phyloP scores from a whole-genome alignment of 1,140 invertebrate species.

The Triops longicaudatus region DNA sequence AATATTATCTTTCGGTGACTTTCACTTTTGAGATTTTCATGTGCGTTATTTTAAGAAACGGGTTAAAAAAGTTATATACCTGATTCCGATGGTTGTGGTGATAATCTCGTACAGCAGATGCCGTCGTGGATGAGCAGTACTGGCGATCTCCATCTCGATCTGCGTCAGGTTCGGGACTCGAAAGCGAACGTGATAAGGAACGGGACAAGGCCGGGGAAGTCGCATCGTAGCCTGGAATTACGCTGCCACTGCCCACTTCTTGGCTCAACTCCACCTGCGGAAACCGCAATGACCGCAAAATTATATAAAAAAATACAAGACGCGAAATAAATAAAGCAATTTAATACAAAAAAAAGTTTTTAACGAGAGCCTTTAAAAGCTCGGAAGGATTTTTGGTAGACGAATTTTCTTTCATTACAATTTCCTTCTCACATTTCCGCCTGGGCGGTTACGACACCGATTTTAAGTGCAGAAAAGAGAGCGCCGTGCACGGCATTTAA shows the following conservation, averaged over 20 bases:
- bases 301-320: background rate
- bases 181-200: constrained; percentile 25
- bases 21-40: background rate
- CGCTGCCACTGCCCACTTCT: constrained; percentile 1
- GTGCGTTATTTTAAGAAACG: background rate
- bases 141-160: constrained; percentile 48
- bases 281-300: background rate
- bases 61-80: background rate
- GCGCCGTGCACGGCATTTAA: background rate
- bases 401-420: background rate
- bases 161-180: constrained; percentile 25
- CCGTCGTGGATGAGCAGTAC: constrained; percentile 66
- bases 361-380: background rate
- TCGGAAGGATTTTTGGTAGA: too few species aligned
- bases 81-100: background rate
- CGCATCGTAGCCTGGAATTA: constrained; percentile 3
- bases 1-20: background rate
- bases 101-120: background rate
- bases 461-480: background rate
- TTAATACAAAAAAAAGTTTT: background rate
- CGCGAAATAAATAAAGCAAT: background rate
- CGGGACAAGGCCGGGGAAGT: constrained; percentile 25
- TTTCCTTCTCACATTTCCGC: background rate
- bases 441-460: background rate
- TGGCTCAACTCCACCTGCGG: constrained; percentile 22